phyloP scores from a whole-genome alignment of 2,113 vertebrate genomes.

The Hemiscyllium ocellatum region DNA sequence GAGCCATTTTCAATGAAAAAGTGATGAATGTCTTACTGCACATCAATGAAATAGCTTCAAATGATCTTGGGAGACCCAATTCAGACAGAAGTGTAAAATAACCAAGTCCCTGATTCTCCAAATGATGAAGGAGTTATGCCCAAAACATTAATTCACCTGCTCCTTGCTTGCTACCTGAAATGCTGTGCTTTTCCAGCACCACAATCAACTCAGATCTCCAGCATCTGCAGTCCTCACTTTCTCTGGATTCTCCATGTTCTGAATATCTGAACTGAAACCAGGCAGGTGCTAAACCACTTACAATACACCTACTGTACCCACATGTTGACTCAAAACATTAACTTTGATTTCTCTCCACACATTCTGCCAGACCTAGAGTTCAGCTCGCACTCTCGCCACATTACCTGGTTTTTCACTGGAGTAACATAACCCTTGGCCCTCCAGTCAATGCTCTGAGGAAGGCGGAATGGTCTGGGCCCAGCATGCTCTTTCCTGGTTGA shows the following conservation, averaged over 20 bases:
- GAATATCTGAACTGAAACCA: neutral
- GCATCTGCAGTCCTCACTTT: no score
- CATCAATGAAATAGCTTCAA: neutral
- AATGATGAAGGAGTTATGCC: neutral
- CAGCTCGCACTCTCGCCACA: neutral
- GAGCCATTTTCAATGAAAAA: neutral
- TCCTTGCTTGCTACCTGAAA: no score
- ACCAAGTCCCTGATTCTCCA: neutral
- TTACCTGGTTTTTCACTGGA: constrained; percentile 32
- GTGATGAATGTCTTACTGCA: neutral
- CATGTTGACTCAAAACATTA: no score
- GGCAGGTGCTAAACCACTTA: no score
- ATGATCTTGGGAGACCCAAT: neutral
- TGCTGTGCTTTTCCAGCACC: no score
- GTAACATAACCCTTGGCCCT: constrained; percentile 34
- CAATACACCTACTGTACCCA: no score
- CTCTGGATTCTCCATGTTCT: neutral
- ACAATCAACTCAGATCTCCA: no score
- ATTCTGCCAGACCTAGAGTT: neutral
- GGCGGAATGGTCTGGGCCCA: neutral
- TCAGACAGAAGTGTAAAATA: neutral
- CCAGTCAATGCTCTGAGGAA: constrained; percentile 32
- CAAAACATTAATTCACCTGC: no score
- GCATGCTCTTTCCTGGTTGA: neutral
- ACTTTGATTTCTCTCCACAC: no score